Conservation (phyloP, 2,888 invertebrate species). For the Meteorus colon region DNA sequence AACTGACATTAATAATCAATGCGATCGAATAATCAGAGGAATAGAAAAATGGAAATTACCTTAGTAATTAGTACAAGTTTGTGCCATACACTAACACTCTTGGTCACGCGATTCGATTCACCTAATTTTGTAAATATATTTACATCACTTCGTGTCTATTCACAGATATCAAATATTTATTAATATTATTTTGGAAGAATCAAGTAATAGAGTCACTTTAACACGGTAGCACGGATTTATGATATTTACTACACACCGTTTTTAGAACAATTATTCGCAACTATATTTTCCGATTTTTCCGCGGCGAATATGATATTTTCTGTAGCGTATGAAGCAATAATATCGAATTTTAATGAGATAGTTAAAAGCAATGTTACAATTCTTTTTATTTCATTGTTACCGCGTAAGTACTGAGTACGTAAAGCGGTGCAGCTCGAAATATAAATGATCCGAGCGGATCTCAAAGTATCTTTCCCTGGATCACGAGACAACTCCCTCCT, state of each 20-base stretch:
- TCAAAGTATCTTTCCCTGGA: constrained; percentile 52
- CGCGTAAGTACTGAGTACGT: constrained; percentile 60
- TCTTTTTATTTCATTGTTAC: constrained; percentile 25
- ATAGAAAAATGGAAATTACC: not conserved
- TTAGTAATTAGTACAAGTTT: not conserved
- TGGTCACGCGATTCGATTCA: too few relatives aligned
- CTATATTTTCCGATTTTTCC: not conserved
- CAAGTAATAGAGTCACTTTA: not conserved
- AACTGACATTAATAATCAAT: not conserved
- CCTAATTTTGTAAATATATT: not conserved
- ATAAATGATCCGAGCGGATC: constrained; percentile 60
- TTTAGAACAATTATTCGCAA: not conserved
- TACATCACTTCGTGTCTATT: not conserved
- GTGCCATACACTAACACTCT: not conserved
- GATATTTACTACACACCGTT: not conserved
- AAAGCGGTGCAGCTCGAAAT: constrained; percentile 56
- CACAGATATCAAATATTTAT: not conserved
- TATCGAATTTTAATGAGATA: not conserved
- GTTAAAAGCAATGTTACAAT: not conserved
- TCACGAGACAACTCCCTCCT: constrained; percentile 52
- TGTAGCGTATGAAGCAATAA: not conserved
- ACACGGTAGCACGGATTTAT: not conserved
- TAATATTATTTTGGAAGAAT: not conserved
- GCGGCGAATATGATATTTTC: not conserved
- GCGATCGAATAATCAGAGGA: not conserved